Evolutionary conservation across 2,888 invertebrate genomes (phyloP).

Genomic region (Synergus laeviventris): DNA sequence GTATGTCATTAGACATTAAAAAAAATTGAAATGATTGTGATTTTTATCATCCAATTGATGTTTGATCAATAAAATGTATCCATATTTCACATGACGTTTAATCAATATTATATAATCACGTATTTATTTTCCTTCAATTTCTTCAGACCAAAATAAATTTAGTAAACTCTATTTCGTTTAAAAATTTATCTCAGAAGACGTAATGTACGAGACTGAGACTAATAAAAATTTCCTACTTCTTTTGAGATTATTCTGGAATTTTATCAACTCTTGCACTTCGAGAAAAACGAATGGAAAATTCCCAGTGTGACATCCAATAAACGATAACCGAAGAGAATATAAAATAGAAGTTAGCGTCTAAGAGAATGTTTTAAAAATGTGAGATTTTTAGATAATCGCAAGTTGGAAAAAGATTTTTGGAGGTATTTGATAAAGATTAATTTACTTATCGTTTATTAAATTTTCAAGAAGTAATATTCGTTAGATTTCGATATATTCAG

Average conservation of each 20-base stretch:
- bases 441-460: too few relatives aligned
- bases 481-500: too few relatives aligned
- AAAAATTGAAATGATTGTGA: slow-evolving; percentile 22
- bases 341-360: not conserved
- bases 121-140: not conserved
- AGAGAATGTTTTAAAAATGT: not conserved
- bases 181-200: not conserved
- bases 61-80: not conserved
- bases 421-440: too few relatives aligned
- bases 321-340: not conserved
- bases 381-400: too few relatives aligned
- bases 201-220: not conserved
- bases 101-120: not conserved
- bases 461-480: not conserved
- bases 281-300: not conserved
- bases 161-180: not conserved
- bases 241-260: slow-evolving; percentile 11
- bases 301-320: not conserved
- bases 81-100: not conserved
- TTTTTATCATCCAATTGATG: not conserved
- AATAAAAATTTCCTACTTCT: not conserved
- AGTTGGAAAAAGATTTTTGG: too few relatives aligned
- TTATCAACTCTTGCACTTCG: not conserved
- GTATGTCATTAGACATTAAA: not conserved
- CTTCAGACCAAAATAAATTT: not conserved